Evolutionary conservation across 2,888 invertebrate species (phyloP).

Genomic region (Iselma pallidipennis): DNA sequence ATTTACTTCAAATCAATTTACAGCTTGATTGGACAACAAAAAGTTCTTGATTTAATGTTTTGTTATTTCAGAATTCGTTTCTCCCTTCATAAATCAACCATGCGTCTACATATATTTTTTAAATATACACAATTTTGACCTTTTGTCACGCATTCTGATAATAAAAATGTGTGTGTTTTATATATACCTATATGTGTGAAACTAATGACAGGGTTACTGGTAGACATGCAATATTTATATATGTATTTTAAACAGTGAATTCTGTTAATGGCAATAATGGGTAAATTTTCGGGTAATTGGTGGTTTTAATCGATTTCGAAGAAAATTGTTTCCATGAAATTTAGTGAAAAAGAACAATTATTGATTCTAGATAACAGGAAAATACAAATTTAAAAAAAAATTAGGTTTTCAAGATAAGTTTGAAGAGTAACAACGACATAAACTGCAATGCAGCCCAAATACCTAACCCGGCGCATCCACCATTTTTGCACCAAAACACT

Average conservation of each 20-base stretch:
- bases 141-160: background rate
- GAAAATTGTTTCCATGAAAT: too few relatives aligned
- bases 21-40: background rate
- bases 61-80: too few relatives aligned
- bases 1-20: background rate
- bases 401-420: too few relatives aligned
- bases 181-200: background rate
- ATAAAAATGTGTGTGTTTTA: background rate
- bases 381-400: too few relatives aligned
- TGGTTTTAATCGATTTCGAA: too few relatives aligned
- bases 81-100: background rate
- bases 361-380: too few relatives aligned
- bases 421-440: too few relatives aligned
- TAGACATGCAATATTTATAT: background rate
- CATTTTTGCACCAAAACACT: background rate
- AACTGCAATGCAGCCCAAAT: too few relatives aligned
- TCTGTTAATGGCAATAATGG: background rate
- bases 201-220: background rate
- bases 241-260: background rate
- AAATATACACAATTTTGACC: background rate
- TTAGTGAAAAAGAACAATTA: too few relatives aligned
- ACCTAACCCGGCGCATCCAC: background rate
- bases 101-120: too few relatives aligned
- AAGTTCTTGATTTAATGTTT: too few relatives aligned
- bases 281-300: background rate